Percentiles rank a stretch among this genome's conserved stretches.
Conservation (phyloP, 1,140 invertebrate genomes). For the Psix sp. region DNA sequence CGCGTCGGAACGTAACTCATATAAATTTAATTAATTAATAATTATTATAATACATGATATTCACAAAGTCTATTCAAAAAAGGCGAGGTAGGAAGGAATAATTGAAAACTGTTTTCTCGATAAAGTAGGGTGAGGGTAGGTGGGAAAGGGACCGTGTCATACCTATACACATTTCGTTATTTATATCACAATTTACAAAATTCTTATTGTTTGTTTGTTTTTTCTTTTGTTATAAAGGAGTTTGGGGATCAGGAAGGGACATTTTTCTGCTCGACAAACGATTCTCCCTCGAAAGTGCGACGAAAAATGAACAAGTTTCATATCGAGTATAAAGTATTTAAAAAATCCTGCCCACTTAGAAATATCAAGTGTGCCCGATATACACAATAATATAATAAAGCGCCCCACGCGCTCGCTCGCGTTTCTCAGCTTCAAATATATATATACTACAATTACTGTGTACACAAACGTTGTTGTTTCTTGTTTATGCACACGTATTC, state of each 20-base stretch:
- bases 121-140: conserved; percentile 22
- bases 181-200: conserved; percentile 78
- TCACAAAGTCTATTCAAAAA: conserved; percentile 75
- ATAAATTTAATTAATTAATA: conserved; percentile 77
- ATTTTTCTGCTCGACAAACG: conserved; percentile 28
- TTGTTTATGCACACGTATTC: conserved; percentile 43
- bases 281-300: conserved; percentile 59
- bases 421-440: conserved; percentile 43
- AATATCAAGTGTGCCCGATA: conserved; percentile 57
- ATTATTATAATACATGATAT: conserved; percentile 78
- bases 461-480: conserved; percentile 26
- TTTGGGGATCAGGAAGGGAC: conserved; percentile 29
- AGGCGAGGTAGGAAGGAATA: conserved; percentile 51
- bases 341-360: conserved; percentile 59
- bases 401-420: conserved; percentile 27
- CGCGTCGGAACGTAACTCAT: conserved; percentile 72
- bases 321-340: conserved; percentile 55
- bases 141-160: conserved; percentile 62
- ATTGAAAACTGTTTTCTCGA: conserved; percentile 65
- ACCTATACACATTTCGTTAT: conserved; percentile 76
- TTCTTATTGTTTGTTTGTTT: conserved; percentile 64
- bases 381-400: conserved; percentile 48
- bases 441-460: conserved; percentile 57
- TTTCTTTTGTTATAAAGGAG: conserved; percentile 44
- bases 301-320: conserved; percentile 50